Conservation (phyloP, 2,888 invertebrate genomes). For the Thymelicus sylvestris region DNA sequence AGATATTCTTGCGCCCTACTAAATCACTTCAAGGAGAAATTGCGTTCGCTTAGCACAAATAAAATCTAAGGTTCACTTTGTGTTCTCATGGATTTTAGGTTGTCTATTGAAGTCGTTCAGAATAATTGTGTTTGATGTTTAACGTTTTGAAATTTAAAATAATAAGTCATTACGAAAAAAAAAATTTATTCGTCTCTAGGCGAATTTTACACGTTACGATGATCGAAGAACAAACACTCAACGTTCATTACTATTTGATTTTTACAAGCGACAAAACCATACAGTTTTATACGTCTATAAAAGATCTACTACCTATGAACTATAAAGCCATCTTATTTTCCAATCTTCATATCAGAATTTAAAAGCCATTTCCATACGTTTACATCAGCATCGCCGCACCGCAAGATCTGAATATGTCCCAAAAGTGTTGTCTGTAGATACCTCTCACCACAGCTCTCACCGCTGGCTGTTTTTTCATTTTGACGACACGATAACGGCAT, state of each 20-base stretch:
- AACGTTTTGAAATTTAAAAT: no score
- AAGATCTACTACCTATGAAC: not conserved
- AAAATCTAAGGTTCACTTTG: no score
- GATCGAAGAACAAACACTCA: not conserved
- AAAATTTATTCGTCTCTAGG: no score
- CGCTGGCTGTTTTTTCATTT: no score
- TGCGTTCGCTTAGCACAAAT: no score
- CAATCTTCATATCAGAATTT: not conserved
- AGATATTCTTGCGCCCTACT: not conserved
- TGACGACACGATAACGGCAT: no score
- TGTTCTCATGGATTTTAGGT: no score
- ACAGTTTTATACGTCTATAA: not conserved
- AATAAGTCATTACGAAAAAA: no score
- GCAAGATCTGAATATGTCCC: conserved; percentile 19
- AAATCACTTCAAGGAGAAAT: not conserved
- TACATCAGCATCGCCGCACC: not conserved
- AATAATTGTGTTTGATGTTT: no score
- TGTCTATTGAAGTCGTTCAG: no score
- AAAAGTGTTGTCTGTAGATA: not conserved
- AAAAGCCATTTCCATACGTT: conserved; percentile 2
- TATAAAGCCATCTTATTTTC: not conserved
- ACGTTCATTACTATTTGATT: no score
- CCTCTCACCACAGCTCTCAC: not conserved
- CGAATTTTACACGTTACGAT: no score
- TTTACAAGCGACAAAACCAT: not conserved